These are phyloP conservation scores for Exocentrus adspersus DNA, from an alignment of 2,888 invertebrate species.

Conservation along the genomic window DNA sequence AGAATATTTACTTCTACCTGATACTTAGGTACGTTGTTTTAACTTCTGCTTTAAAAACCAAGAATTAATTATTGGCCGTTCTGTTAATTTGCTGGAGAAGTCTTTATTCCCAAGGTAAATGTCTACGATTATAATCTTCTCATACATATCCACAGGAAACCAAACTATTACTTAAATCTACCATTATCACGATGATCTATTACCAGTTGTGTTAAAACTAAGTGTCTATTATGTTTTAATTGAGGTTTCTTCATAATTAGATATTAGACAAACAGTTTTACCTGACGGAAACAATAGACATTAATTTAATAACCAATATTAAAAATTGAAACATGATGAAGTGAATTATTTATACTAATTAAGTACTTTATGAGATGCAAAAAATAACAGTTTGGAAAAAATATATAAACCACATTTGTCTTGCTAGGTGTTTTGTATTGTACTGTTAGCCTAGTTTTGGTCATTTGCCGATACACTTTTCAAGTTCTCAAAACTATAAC, in stretches of 20 bases:
- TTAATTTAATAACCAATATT: neutral
- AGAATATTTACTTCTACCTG: too few species aligned
- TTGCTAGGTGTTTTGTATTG: too few species aligned
- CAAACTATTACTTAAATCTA: conserved; percentile 13
- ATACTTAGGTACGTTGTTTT: too few species aligned
- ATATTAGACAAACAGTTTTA: neutral
- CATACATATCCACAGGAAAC: conserved; percentile 13
- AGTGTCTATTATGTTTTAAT: conserved; percentile 7
- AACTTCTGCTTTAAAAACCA: too few species aligned
- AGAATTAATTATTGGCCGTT: conserved; percentile 4
- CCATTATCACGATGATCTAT: conserved; percentile 15
- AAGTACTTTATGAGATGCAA: neutral
- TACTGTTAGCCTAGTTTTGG: conserved; percentile 6
- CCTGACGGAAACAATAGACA: conserved; percentile 6
- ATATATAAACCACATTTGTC: neutral
- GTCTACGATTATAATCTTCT: conserved; percentile 17
- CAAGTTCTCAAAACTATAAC: too few species aligned
- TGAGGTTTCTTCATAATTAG: neutral
- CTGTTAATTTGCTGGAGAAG: conserved; percentile 11
- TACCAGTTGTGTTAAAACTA: neutral
- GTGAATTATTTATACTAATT: neutral
- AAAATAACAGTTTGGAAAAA: too few species aligned
- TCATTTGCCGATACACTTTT: neutral
- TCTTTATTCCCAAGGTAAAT: conserved; percentile 15
- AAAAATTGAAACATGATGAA: too few species aligned